These are phyloP conservation scores for Pollicipes pollicipes DNA, from an alignment of 1,140 invertebrate genomes.

Conservation along the genomic window DNA sequence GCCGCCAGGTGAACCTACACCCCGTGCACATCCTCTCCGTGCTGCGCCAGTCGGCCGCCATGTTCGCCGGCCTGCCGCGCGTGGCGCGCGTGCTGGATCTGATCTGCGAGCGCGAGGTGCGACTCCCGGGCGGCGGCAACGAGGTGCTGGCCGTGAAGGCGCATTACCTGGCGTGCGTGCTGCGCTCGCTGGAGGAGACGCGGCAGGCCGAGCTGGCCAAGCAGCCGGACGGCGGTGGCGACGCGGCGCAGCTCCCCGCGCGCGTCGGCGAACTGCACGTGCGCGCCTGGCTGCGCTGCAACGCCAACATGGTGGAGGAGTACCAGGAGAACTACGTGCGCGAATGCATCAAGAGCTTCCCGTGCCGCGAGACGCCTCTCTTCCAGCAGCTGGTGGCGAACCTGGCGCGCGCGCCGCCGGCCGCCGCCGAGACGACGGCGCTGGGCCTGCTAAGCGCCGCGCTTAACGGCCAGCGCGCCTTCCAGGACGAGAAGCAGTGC, in stretches of 20 bases:
- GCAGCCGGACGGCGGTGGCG: background rate
- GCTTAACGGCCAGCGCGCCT: constrained; percentile 72
- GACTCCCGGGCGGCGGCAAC: constrained; percentile 58
- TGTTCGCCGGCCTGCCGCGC: constrained; percentile 54
- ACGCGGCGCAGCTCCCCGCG: background rate
- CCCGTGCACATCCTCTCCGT: constrained; percentile 67
- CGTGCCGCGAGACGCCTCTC: constrained; percentile 63
- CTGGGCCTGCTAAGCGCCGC: constrained; percentile 54
- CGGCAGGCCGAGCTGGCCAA: background rate
- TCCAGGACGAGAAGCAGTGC: constrained; percentile 46
- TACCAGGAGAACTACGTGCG: constrained; percentile 63
- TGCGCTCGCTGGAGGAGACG: background rate
- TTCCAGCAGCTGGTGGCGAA: constrained; percentile 61
- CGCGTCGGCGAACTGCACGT: background rate
- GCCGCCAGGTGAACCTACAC: constrained; percentile 51
- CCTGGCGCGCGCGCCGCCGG: constrained; percentile 31
- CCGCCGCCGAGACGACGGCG: constrained; percentile 36
- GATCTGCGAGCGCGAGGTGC: constrained; percentile 75
- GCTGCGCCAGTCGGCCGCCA: constrained; percentile 45
- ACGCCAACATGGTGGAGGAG: background rate
- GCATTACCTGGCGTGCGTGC: constrained; percentile 30
- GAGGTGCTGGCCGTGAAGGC: constrained; percentile 85
- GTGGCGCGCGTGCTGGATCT: constrained; percentile 63
- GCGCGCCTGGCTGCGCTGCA: background rate
- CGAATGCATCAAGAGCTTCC: constrained; percentile 69